These are phyloP conservation scores for Drosophila heteroneura DNA, from an alignment of 2,888 invertebrate species.

Conservation along the genomic window DNA sequence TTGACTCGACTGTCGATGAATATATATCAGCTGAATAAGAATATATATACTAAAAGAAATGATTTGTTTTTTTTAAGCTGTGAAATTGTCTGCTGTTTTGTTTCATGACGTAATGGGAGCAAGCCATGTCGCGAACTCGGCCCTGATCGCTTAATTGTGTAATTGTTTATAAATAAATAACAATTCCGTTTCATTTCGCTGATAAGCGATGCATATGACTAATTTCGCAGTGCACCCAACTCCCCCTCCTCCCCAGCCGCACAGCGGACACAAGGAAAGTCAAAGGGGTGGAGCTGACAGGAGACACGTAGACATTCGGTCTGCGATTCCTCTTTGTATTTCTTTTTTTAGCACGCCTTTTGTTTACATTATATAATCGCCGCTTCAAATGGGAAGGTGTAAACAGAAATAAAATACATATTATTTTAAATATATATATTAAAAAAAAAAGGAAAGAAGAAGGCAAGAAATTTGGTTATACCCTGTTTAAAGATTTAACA, in stretches of 20 bases:
- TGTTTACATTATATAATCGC: constrained; percentile 71
- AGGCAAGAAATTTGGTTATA: not conserved
- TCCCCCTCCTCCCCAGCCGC: not conserved
- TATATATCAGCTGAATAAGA: not conserved
- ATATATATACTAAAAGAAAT: not conserved
- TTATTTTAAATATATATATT: constrained; percentile 19
- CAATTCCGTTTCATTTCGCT: constrained; percentile 46
- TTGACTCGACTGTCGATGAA: not conserved
- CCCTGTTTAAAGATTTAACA: not conserved
- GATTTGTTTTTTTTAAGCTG: not conserved
- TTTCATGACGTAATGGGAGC: constrained; percentile 15
- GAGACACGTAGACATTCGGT: constrained; percentile 63
- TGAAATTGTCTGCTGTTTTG: not conserved
- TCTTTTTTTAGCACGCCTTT: constrained; percentile 30
- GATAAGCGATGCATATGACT: constrained; percentile 64
- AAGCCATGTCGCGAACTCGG: constrained; percentile 17
- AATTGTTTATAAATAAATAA: constrained; percentile 71
- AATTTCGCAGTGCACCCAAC: constrained; percentile 25
- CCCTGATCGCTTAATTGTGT: constrained; percentile 44
- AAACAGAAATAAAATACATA: constrained; percentile 47
- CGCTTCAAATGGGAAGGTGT: constrained; percentile 31
- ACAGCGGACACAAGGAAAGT: not conserved
- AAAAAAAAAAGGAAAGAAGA: constrained; percentile 7
- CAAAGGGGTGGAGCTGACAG: constrained; percentile 5
- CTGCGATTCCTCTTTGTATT: constrained; percentile 38